Evolutionary conservation across 2,113 vertebrate species (phyloP).

Genomic region (Madoqua kirkii): DNA sequence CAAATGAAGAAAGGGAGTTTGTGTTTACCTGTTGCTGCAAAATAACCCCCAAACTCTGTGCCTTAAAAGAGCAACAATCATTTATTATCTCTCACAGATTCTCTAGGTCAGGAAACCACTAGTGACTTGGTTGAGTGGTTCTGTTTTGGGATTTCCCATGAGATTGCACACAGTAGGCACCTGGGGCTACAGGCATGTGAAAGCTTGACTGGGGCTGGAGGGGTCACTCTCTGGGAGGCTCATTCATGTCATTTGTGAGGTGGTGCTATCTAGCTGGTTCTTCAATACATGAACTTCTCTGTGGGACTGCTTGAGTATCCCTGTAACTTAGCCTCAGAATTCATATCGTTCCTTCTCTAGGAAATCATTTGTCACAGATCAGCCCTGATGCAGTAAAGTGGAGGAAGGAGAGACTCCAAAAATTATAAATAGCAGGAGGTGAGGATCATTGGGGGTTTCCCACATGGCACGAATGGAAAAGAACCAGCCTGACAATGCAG

Average conservation of each 20-base stretch:
- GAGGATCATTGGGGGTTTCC: neutral
- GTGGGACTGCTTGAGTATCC: neutral
- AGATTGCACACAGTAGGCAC: neutral
- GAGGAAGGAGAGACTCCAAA: neutral
- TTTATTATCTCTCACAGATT: neutral
- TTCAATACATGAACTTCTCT: neutral
- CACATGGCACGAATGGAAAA: neutral
- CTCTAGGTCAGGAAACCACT: neutral
- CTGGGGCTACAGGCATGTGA: neutral
- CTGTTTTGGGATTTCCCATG: neutral
- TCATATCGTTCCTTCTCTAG: neutral
- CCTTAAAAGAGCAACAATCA: neutral
- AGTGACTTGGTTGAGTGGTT: neutral
- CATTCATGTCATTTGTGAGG: neutral
- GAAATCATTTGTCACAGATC: neutral
- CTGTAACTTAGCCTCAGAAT: neutral
- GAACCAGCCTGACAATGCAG: neutral
- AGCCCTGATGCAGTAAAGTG: neutral
- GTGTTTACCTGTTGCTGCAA: neutral
- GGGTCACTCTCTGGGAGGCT: neutral
- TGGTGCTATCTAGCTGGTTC: neutral
- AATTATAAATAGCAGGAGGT: neutral
- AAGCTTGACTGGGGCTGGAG: neutral
- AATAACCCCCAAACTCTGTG: neutral
- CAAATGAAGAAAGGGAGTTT: neutral